Evolutionary conservation across 2,888 invertebrate genomes (phyloP).

Genomic region (Pollenia angustigena): DNA sequence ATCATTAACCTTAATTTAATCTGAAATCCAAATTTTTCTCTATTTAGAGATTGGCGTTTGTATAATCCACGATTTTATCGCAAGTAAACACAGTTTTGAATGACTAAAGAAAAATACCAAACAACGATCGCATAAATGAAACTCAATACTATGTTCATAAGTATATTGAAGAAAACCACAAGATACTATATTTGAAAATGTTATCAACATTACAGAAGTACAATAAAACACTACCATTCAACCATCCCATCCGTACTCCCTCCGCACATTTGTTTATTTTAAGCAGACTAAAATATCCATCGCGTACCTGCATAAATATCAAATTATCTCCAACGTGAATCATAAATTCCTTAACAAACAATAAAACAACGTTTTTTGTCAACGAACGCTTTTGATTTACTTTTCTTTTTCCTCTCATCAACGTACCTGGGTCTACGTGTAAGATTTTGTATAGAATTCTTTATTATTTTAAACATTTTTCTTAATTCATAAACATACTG

Average conservation of each 20-base stretch:
- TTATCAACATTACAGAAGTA: constrained; percentile 1
- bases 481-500: background rate
- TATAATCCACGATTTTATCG: constrained; percentile 83
- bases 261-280: background rate
- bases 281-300: background rate
- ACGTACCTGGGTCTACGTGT: constrained; percentile 46
- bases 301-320: constrained; percentile 5
- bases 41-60: constrained; percentile 83
- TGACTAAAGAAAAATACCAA: constrained; percentile 14
- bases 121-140: constrained; percentile 30
- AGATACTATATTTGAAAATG: constrained; percentile 10
- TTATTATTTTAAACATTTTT: constrained; percentile 2
- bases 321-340: background rate
- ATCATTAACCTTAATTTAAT: constrained; percentile 43
- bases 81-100: constrained; percentile 75
- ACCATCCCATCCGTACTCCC: background rate
- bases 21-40: constrained; percentile 70
- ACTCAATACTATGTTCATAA: background rate
- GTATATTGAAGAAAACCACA: constrained; percentile 26
- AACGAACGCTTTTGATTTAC: background rate
- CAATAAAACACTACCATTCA: background rate
- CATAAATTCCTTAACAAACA: background rate
- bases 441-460: constrained; percentile 39
- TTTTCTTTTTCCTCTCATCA: constrained; percentile 1
- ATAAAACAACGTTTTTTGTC: background rate